A percentile compares a stretch with the other conserved stretches of the same genome.
Evolutionary conservation across 2,113 vertebrate species (phyloP).

Genomic region (Mobula hypostoma): DNA sequence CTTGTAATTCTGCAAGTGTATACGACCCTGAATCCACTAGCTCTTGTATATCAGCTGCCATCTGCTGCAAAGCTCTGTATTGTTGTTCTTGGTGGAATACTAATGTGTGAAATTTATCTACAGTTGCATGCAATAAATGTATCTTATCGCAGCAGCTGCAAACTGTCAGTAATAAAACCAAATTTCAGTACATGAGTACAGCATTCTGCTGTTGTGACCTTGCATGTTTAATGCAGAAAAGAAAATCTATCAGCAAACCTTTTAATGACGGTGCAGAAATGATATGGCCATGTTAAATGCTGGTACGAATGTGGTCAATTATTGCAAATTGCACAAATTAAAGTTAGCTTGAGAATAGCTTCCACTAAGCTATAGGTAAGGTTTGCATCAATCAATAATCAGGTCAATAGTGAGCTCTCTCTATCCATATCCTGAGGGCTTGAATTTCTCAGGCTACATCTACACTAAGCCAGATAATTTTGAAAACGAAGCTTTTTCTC

Average conservation of each 20-base stretch:
- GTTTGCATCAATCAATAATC: not conserved
- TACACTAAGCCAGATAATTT: too few relatives aligned
- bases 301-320: not conserved
- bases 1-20: not conserved
- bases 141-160: too few relatives aligned
- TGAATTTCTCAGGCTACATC: not conserved
- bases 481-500: too few relatives aligned
- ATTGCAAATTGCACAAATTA: not conserved
- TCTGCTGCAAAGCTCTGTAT: not conserved
- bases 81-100: not conserved
- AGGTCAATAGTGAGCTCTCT: not conserved
- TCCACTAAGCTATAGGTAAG: not conserved
- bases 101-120: too few relatives aligned
- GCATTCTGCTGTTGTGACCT: too few relatives aligned
- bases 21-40: not conserved
- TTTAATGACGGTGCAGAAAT: too few relatives aligned
- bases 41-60: not conserved
- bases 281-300: too few relatives aligned
- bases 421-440: not conserved
- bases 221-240: too few relatives aligned
- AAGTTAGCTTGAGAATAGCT: not conserved
- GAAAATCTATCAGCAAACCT: too few relatives aligned
- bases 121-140: too few relatives aligned
- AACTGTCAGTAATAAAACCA: too few relatives aligned
- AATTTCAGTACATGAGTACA: too few relatives aligned